Base-by-base conservation (phyloP, 1,140 invertebrate genomes). In the Macrocentrus cingulum region DNA sequence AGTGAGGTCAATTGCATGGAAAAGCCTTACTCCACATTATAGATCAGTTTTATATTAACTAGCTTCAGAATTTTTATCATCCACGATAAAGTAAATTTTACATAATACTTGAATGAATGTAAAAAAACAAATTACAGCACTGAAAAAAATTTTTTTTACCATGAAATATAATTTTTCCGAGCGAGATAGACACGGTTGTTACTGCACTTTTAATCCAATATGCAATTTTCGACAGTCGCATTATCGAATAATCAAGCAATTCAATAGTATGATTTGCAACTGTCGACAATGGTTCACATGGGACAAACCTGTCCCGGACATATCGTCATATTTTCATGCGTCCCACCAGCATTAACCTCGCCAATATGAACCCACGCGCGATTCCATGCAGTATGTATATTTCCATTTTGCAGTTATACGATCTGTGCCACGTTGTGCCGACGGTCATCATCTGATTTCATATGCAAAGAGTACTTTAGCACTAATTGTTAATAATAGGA, bases 401-500 rank as follows among this genome's bases (percentile, higher is more conserved):
- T 80, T 77, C 75, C 76, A 80, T 79, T 80, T 71, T 72, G 67
- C 64, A 66, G 69, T 76, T 76, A 77, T 68, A 29, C 25, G 73
- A 76, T 71, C 69, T 70, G 72, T 64, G 70, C 62, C 62, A 66
- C 23, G 36, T 39, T 2, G 15, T 39, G 36, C 2, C 25, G 25
- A 3, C 19, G 8, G 3, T 13, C n/a, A 41, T 23, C 20, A 19
- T 60, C 67, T 72, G 71, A 75, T 77, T 77, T 75, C 70, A 75
- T 75, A 80, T 80, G 77, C 77, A 80, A 77, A 78, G 75, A 77
- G 75, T 78, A 77, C 76, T 77, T 80, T 80, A 74, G 68, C 75
- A 72, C 75, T 78, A 80, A 80, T 80, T 78, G 76, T 80, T 80
- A 78, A 80, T 80, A 80, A 78, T 80, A 77, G 77, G 76, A 80